Evolutionary conservation across 2,888 invertebrate species (phyloP), one percentile per base, ranked within the genome.

Genomic region (Agonopterix alstromeriana): DNA sequence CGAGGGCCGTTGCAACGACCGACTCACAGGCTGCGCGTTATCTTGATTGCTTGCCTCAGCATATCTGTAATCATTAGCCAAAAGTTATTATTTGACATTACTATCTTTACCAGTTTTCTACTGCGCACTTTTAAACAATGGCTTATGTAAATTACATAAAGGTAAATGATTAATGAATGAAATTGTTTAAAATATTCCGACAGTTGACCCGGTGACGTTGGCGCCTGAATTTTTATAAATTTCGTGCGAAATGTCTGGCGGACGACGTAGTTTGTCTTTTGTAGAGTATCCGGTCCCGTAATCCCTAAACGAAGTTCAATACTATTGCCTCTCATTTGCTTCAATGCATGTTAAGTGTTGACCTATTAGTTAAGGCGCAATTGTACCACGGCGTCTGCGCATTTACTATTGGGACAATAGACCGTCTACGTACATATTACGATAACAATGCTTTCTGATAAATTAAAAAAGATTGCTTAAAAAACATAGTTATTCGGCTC

Each of bases 161-260:
- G 63, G 58, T 65, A 74, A 76, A 73, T 65, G 55, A 70, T 66
- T 67, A 70, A 61, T 72, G 67, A 77, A 77, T 74, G 73, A 67
- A 73, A 61, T 55, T 48, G 56, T 57, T 70, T 80, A 64, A 75
- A 46, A 77, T 81, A 78, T 78, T 74, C 67, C 75, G 69, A 62
- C 54, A 61, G 57, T 62, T 75, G 76, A 78, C 75, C 79, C 53
- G 27, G 51, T 47, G 56, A 50, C 54, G 52, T 53, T 36, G 43
- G 43, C 38, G 50, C 48, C 41, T 5, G 27, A 27, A 27, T 27
- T 27, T 27, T 27, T 27, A 27, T 27, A 27, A 27, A 27, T 27
- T 27, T 27, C 27, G 27, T 27, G 7, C 27, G 7, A 27, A 27
- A 12, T 48, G 70, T 70, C 70, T 70, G 63, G 65, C 27, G 27